These are phyloP conservation scores for Montifringilla adamsi DNA, from an alignment of 2,113 vertebrate species.

Conservation along the genomic window DNA sequence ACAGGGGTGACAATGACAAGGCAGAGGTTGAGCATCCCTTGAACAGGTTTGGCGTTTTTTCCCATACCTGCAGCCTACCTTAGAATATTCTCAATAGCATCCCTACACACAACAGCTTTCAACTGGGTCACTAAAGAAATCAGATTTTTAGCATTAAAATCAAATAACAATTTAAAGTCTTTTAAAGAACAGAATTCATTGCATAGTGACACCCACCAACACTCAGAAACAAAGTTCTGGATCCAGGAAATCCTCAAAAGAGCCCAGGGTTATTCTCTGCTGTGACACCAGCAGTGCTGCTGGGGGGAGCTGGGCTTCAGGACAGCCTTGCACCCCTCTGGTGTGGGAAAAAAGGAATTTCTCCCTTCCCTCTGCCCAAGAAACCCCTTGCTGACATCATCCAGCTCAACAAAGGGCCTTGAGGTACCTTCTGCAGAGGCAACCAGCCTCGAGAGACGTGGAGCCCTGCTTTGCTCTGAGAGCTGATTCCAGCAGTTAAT, in stretches of 20 bases:
- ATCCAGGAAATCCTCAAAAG: accelerated
- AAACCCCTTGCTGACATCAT: not conserved
- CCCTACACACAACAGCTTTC: not conserved
- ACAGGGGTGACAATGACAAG: accelerated
- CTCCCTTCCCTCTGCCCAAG: accelerated
- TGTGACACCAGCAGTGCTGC: accelerated
- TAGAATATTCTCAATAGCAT: not conserved
- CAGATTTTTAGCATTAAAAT: not conserved
- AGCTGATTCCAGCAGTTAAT: not conserved
- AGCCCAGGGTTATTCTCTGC: not conserved
- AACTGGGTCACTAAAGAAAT: not conserved
- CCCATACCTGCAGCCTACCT: not conserved
- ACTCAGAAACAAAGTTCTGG: not conserved
- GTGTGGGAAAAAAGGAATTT: not conserved
- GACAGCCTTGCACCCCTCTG: no score
- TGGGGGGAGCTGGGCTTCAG: not conserved
- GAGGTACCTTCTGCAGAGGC: not conserved
- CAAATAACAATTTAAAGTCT: not conserved
- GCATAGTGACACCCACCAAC: not conserved
- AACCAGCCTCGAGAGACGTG: not conserved
- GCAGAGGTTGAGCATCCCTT: not conserved
- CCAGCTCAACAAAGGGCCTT: not conserved
- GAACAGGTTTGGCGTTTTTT: accelerated
- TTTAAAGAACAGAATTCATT: not conserved
- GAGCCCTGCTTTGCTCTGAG: not conserved